Evolutionary conservation across 2,888 invertebrate species (phyloP).

Genomic region (Yponomeuta sedellus): DNA sequence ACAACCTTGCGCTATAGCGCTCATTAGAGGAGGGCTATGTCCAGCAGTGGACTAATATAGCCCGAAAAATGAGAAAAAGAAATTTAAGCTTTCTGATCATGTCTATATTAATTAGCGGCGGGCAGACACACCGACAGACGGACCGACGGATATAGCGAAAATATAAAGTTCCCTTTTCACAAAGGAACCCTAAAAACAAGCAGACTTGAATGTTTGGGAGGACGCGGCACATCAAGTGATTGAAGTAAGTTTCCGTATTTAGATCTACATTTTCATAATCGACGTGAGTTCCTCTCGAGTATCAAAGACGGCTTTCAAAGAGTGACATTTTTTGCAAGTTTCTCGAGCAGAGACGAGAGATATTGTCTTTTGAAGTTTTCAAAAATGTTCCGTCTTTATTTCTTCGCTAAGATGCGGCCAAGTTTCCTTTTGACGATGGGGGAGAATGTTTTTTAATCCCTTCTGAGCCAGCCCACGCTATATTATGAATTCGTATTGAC

Average conservation of each 20-base stretch:
- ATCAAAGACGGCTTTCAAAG: constrained; percentile 1
- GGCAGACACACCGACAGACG: too few species aligned
- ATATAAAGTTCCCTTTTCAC: too few species aligned
- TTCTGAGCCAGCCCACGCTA: neutral
- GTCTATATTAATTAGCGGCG: too few species aligned
- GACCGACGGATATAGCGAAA: too few species aligned
- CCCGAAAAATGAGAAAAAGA: too few species aligned
- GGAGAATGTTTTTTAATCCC: neutral
- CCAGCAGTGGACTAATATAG: too few species aligned
- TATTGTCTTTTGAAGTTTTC: constrained; percentile 6
- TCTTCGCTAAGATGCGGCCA: neutral
- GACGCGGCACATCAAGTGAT: neutral
- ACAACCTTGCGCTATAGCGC: too few species aligned
- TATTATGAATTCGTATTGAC: neutral
- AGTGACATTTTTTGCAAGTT: neutral
- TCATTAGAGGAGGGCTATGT: too few species aligned
- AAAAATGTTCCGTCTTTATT: constrained; percentile 1
- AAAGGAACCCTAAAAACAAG: too few species aligned
- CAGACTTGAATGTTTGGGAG: too few species aligned
- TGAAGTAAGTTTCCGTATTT: neutral
- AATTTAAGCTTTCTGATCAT: too few species aligned
- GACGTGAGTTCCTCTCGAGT: neutral
- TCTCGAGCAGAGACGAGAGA: neutral
- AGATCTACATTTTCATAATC: neutral
- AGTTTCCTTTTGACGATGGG: neutral